Evolutionary conservation across 1,140 invertebrate genomes (phyloP).

Genomic region (Brachionus manjavacas): DNA sequence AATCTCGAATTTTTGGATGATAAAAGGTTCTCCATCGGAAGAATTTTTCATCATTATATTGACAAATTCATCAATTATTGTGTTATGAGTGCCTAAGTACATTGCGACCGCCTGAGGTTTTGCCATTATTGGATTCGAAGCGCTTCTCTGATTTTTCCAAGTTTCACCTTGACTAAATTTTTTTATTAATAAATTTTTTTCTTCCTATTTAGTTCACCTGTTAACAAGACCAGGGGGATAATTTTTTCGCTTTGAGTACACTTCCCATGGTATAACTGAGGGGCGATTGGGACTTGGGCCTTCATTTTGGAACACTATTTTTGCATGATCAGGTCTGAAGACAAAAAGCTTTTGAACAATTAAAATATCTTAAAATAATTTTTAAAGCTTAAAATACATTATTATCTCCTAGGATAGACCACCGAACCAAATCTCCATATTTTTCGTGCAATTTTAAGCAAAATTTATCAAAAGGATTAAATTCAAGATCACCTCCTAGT

Average conservation of each 20-base stretch:
- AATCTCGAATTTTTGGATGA: not conserved
- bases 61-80: conserved; percentile 33
- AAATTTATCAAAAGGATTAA: conserved; percentile 14
- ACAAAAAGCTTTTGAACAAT: not conserved
- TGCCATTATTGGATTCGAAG: conserved; percentile 26
- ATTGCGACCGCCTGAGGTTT: not conserved
- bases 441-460: not conserved
- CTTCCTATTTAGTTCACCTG: not conserved
- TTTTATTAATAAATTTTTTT: not conserved
- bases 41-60: not conserved
- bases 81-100: conserved; percentile 32
- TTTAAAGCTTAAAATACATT: not conserved
- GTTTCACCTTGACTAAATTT: conserved; percentile 11
- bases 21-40: not conserved
- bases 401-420: conserved; percentile 16
- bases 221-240: conserved; percentile 5
- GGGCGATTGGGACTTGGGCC: conserved; percentile 1
- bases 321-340: conserved; percentile 19
- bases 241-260: conserved; percentile 23
- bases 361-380: not conserved
- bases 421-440: conserved; percentile 32
- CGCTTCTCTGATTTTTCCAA: conserved; percentile 28
- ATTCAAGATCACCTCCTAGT: not conserved
- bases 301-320: conserved; percentile 30
- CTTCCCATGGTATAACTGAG: not conserved